Evolutionary conservation across 2,888 invertebrate species (phyloP).

Genomic region (Athetis lepigone): DNA sequence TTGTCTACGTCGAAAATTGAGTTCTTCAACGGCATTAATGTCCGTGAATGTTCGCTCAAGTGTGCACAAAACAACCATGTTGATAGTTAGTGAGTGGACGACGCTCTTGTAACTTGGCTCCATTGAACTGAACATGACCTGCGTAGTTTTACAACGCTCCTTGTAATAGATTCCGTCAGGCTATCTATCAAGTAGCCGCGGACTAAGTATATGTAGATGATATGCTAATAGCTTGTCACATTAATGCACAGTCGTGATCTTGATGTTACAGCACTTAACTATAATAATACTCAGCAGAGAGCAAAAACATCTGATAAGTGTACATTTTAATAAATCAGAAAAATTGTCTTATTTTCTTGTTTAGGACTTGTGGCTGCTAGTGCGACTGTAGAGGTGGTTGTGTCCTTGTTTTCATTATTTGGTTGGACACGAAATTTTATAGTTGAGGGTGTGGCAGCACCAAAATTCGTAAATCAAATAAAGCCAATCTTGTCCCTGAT

Average conservation of each 20-base stretch:
- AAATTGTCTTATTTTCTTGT: too few relatives aligned
- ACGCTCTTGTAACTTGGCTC: slow-evolving; percentile 8
- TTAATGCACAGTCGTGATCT: slow-evolving; percentile 42
- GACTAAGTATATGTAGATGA: slow-evolving; percentile 33
- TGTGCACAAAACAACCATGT: slow-evolving; percentile 44
- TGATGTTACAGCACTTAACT: slow-evolving; percentile 37
- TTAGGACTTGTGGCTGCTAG: too few relatives aligned
- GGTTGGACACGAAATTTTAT: too few relatives aligned
- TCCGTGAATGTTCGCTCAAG: slow-evolving; percentile 51
- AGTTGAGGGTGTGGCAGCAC: too few relatives aligned
- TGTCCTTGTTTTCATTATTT: too few relatives aligned
- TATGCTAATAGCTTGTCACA: slow-evolving; percentile 42
- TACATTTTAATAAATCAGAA: not conserved
- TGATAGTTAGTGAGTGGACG: slow-evolving; percentile 15
- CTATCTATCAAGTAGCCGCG: not conserved
- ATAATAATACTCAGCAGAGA: not conserved
- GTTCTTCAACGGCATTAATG: slow-evolving; percentile 57
- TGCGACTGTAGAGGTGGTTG: too few relatives aligned
- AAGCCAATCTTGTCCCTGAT: too few relatives aligned
- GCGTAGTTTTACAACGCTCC: slow-evolving; percentile 1
- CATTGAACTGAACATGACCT: not conserved
- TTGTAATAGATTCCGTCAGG: slow-evolving; percentile 13
- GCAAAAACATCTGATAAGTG: not conserved
- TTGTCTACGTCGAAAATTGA: slow-evolving; percentile 64
- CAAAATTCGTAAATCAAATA: too few relatives aligned